A percentile compares a stretch with the other conserved stretches of the same genome.
Evolutionary conservation across 2,888 invertebrate species (phyloP).

Genomic region (Chaetogeoica ovagalla): DNA sequence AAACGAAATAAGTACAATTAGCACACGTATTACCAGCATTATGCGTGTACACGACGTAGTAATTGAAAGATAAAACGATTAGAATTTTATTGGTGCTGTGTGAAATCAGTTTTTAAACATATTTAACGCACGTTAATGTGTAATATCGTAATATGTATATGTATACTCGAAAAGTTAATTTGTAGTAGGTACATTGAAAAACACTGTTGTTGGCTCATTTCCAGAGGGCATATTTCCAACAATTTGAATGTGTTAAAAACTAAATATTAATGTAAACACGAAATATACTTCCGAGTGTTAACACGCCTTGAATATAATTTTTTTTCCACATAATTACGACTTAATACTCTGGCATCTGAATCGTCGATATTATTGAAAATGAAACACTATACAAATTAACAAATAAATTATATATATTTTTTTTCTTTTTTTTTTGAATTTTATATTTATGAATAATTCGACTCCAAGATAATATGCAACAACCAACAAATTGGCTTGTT

Average conservation of each 20-base stretch:
- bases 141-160: neutral
- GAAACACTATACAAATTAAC: too few relatives aligned
- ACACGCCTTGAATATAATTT: neutral
- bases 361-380: too few relatives aligned
- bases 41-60: too few relatives aligned
- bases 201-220: conserved; percentile 14
- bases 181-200: conserved; percentile 12
- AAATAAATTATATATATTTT: too few relatives aligned
- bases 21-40: too few relatives aligned
- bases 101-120: conserved; percentile 5
- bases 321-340: neutral
- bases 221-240: conserved; percentile 39
- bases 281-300: neutral
- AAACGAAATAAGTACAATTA: too few relatives aligned
- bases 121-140: conserved; percentile 14
- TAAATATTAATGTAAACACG: conserved; percentile 15
- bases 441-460: too few relatives aligned
- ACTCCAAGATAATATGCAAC: too few relatives aligned
- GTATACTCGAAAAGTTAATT: conserved; percentile 14
- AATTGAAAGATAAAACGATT: neutral
- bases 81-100: neutral
- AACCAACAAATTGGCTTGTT: too few relatives aligned
- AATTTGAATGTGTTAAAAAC: conserved; percentile 24
- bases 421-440: too few relatives aligned
- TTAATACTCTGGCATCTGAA: too few relatives aligned